A percentile compares a stretch with the other conserved stretches of the same genome.
Evolutionary conservation across 2,888 invertebrate genomes (phyloP).

Genomic region (Drosophila putrida): DNA sequence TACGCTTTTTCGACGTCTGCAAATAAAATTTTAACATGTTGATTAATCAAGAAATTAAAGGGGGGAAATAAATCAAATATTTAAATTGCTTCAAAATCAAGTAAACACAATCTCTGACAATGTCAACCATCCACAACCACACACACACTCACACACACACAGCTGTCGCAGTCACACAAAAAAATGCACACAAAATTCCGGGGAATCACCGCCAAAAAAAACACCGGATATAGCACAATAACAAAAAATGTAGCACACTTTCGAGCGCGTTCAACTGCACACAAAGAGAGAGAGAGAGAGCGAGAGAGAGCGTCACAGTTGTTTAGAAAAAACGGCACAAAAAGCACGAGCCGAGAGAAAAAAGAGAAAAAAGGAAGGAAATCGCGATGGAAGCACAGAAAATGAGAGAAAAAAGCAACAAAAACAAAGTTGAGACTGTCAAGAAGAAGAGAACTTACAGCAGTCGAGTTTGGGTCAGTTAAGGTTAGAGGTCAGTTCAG

Average conservation of each 20-base stretch:
- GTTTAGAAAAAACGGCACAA: conserved; percentile 79
- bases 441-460: conserved; percentile 21
- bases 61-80: no score
- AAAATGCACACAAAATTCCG: conserved; percentile 9
- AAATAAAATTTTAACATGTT: conserved; percentile 22
- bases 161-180: not conserved
- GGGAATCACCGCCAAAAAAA: conserved; percentile 41
- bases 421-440: conserved; percentile 21
- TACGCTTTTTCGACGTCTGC: conserved; percentile 81
- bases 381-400: conserved; percentile 13
- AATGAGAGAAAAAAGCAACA: conserved; percentile 11
- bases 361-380: conserved; percentile 18
- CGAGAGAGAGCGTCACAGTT: conserved; percentile 27
- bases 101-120: conserved; percentile 8
- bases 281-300: conserved; percentile 6
- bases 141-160: not conserved
- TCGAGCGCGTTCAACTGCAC: conserved; percentile 22
- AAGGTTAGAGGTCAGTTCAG: conserved; percentile 57
- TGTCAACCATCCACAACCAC: not conserved
- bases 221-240: conserved; percentile 10
- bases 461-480: conserved; percentile 24
- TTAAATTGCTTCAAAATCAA: not conserved
- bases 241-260: conserved; percentile 67
- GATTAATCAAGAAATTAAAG: conserved; percentile 8
- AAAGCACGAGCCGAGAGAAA: conserved; percentile 61